phyloP scores from a whole-genome alignment of 1,140 invertebrate genomes.

The Heterodera schachtii region DNA sequence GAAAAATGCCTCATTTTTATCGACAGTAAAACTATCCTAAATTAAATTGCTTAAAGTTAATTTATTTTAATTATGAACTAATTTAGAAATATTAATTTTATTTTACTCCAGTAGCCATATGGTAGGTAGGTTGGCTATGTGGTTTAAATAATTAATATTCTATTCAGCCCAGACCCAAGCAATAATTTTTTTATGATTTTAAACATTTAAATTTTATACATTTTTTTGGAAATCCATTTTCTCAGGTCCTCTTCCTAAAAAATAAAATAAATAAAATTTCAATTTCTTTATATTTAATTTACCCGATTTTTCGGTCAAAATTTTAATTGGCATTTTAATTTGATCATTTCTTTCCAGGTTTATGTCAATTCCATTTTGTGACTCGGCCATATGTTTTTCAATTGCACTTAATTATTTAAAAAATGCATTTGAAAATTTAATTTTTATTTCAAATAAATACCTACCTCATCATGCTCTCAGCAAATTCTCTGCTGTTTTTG shows the following conservation, averaged over 20 bases:
- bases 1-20: too few relatives aligned
- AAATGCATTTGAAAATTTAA: background rate
- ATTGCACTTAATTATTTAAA: background rate
- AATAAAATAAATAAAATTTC: background rate
- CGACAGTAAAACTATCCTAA: too few relatives aligned
- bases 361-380: background rate
- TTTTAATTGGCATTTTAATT: background rate
- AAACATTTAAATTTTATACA: too few relatives aligned
- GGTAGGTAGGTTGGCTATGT: too few relatives aligned
- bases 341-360: background rate
- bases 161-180: too few relatives aligned
- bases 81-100: too few relatives aligned
- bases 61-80: too few relatives aligned
- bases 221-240: too few relatives aligned
- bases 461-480: slow-evolving; percentile 4
- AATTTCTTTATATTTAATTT: background rate
- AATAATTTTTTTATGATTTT: too few relatives aligned
- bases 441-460: background rate
- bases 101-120: too few relatives aligned
- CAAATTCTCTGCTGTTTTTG: background rate
- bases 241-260: background rate
- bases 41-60: too few relatives aligned
- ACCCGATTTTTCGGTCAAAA: background rate
- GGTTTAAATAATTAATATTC: too few relatives aligned
- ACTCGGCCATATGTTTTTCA: background rate